Conservation (phyloP, 2,113 vertebrate species). For the Taxidea taxus region DNA sequence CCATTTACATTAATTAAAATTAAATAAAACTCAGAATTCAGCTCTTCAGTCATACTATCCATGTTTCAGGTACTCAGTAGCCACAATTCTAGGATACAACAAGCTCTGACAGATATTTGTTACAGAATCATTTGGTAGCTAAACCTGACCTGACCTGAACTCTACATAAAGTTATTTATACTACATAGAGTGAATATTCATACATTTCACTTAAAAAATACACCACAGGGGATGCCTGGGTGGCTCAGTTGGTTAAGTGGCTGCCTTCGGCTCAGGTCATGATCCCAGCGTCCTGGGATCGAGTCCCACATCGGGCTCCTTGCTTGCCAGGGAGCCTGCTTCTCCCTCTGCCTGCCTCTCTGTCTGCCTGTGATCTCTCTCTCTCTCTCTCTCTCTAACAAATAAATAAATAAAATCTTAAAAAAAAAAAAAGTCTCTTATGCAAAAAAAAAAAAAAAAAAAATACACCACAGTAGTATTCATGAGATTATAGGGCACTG, state of each 20-base stretch:
- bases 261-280: no score
- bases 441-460: no score
- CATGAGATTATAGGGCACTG: not conserved
- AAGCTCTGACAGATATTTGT: not conserved
- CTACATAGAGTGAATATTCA: not conserved
- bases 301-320: no score
- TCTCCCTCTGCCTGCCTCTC: no score
- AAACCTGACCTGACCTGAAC: not conserved
- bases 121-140: not conserved
- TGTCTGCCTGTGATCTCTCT: no score
- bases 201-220: constrained; percentile 7
- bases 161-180: not conserved
- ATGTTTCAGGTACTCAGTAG: not conserved
- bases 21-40: not conserved
- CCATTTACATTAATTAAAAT: not conserved
- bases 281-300: no score
- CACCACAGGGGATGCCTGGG: not conserved
- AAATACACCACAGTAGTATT: not conserved
- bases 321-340: no score
- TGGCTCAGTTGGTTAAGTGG: no score
- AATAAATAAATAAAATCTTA: no score
- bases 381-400: no score
- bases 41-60: not conserved
- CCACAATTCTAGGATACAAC: not conserved
- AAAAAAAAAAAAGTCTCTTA: no score